Evolutionary conservation across 2,888 invertebrate species (phyloP).

Genomic region (Danaus chrysippus): DNA sequence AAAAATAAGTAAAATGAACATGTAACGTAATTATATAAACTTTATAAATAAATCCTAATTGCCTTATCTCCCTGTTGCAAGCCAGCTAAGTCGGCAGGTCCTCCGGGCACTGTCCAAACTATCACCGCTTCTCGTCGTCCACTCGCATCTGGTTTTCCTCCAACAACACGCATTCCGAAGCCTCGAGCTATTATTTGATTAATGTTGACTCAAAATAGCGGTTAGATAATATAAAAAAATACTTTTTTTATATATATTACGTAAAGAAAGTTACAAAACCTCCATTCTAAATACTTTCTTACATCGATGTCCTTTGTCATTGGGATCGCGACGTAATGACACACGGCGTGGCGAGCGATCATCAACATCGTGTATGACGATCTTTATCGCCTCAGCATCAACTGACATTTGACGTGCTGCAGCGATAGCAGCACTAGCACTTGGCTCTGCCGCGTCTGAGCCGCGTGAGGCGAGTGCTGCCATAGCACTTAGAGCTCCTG

Average conservation of each 20-base stretch:
- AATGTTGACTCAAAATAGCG: too few relatives aligned
- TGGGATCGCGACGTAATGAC: conserved; percentile 86
- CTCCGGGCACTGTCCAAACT: conserved; percentile 94
- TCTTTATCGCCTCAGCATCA: conserved; percentile 94
- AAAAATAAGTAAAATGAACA: too few relatives aligned
- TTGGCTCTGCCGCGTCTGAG: conserved; percentile 55
- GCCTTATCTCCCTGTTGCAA: conserved; percentile 94
- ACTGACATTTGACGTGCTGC: conserved; percentile 89
- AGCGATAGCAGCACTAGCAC: conserved; percentile 62
- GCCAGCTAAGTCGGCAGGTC: conserved; percentile 93
- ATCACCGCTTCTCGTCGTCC: conserved; percentile 93
- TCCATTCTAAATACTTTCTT: conserved; percentile 60
- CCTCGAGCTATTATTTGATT: conserved; percentile 83
- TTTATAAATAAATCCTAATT: conserved; percentile 30
- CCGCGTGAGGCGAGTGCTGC: conserved; percentile 60
- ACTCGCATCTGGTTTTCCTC: conserved; percentile 92
- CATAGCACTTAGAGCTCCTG: conserved; percentile 74
- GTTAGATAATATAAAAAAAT: conserved; percentile 3
- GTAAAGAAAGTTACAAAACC: not conserved
- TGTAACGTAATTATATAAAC: too few relatives aligned
- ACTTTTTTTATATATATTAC: not conserved
- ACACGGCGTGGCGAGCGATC: conserved; percentile 87
- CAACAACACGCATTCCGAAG: conserved; percentile 96
- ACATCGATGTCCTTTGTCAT: conserved; percentile 93
- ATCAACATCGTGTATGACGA: conserved; percentile 95